Evolutionary conservation across 2,797 vertebrate species (phyloP).

Genomic region (Merluccius polli): DNA sequence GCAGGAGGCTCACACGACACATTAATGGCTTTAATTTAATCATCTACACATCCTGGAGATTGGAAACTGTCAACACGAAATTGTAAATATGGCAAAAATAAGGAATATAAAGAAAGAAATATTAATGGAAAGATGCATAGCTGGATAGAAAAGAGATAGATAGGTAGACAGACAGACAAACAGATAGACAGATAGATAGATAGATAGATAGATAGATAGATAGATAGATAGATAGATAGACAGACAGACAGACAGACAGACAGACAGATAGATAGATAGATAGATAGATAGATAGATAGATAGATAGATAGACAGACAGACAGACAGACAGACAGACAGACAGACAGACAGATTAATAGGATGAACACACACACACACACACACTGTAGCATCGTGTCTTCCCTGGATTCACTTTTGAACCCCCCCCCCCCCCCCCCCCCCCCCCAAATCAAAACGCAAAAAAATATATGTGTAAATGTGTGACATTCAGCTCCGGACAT

Average conservation of each 20-base stretch:
- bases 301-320: conserved; percentile 16
- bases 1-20: conserved; percentile 55
- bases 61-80: conserved; percentile 65
- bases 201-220: not conserved
- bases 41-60: conserved; percentile 56
- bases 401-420: too few species aligned
- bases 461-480: too few species aligned
- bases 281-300: conserved; percentile 17
- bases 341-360: conserved; percentile 29
- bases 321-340: conserved; percentile 27
- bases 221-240: not conserved
- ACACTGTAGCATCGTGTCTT: too few species aligned
- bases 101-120: not conserved
- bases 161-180: not conserved
- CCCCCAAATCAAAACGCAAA: too few species aligned
- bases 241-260: not conserved
- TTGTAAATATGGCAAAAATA: conserved; percentile 46
- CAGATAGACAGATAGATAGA: not conserved
- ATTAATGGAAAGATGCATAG: not conserved
- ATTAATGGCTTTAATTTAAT: conserved; percentile 70
- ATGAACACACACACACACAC: too few species aligned
- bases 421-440: too few species aligned
- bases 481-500: too few species aligned
- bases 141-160: not conserved
- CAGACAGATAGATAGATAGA: conserved; percentile 9